phyloP scores from a whole-genome alignment of 1,140 invertebrate species.

The Caenorhabditis tropicalis region DNA sequence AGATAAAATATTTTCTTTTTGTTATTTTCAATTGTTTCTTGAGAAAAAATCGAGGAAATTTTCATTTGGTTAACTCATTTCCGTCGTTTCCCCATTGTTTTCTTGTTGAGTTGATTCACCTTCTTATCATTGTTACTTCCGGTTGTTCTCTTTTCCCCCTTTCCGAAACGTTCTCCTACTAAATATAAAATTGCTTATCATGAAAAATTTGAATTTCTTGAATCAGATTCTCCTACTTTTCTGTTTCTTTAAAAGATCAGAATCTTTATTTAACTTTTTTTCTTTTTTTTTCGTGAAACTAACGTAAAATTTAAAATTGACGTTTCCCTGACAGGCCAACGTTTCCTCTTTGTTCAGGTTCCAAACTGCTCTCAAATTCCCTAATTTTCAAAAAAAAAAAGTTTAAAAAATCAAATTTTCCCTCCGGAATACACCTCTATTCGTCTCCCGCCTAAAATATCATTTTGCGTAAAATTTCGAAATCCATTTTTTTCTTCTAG shows the following conservation, averaged over 20 bases:
- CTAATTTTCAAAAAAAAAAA: too few species aligned
- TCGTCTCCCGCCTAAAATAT: too few species aligned
- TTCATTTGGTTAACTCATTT: too few species aligned
- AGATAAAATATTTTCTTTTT: too few species aligned
- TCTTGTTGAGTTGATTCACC: not conserved
- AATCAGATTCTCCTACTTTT: too few species aligned
- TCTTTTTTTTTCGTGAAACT: not conserved
- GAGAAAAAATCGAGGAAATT: too few species aligned
- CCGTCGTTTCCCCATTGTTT: not conserved
- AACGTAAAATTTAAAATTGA: not conserved
- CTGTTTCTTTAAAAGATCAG: too few species aligned
- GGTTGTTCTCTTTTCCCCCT: not conserved
- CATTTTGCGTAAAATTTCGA: conserved; percentile 12
- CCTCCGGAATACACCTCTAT: not conserved
- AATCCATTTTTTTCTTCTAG: not conserved
- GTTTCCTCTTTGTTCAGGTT: not conserved
- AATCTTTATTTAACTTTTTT: not conserved
- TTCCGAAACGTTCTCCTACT: too few species aligned
- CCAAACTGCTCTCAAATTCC: too few species aligned
- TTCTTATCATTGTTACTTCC: not conserved
- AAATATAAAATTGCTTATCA: too few species aligned
- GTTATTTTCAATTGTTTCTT: not conserved
- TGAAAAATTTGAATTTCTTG: too few species aligned
- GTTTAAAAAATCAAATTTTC: not conserved
- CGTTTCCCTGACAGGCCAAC: not conserved